Percentiles rank a stretch among this genome's conserved stretches.
These are phyloP conservation scores for Falco novaeseelandiae DNA, from an alignment of 2,797 vertebrate genomes.

Conservation along the genomic window DNA sequence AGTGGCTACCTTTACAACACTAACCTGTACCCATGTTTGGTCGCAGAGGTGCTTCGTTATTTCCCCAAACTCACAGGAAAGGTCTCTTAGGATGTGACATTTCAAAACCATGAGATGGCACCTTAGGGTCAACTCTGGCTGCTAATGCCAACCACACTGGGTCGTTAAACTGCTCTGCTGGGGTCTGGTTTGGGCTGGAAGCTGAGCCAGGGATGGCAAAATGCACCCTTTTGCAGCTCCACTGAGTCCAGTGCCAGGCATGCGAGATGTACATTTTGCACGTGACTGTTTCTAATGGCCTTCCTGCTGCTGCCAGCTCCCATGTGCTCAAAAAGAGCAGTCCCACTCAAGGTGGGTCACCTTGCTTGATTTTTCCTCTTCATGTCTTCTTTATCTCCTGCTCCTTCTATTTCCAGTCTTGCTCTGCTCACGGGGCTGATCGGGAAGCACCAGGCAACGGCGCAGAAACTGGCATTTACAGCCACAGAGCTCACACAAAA, in stretches of 20 bases:
- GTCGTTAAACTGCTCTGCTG: background rate
- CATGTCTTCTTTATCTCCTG: background rate
- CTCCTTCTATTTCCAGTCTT: background rate
- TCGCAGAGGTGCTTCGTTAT: fast-evolving
- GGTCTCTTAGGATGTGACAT: background rate
- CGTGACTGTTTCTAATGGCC: background rate
- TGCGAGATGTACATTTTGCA: background rate
- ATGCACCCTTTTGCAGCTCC: fast-evolving
- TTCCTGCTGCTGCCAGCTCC: background rate
- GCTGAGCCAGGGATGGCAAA: background rate
- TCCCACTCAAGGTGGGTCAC: background rate
- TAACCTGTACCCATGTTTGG: fast-evolving
- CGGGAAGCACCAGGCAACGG: background rate
- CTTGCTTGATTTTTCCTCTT: background rate
- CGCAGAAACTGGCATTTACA: background rate
- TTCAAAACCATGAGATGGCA: background rate
- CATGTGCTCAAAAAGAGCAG: background rate
- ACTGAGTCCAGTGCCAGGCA: background rate
- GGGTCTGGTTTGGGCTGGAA: background rate
- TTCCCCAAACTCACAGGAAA: background rate
- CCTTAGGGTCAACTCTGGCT: background rate
- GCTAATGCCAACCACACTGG: fast-evolving
- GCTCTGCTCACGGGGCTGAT: background rate
- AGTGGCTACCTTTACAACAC: background rate
- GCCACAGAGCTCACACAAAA: background rate